Evolutionary conservation across 2,888 invertebrate species (phyloP).

Genomic region (Cantharis lateralis): DNA sequence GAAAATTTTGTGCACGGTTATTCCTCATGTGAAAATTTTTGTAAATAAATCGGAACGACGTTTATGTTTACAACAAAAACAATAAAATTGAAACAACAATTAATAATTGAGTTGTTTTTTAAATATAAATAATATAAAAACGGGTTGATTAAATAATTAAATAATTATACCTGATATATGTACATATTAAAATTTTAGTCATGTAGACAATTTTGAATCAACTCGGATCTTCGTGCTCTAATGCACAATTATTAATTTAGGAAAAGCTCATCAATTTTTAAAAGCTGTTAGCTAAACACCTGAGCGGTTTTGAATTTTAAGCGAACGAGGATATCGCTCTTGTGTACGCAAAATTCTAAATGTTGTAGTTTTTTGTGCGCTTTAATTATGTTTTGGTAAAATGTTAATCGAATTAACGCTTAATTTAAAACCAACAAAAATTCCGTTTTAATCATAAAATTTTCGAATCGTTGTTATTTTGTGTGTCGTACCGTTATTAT

Average conservation of each 20-base stretch:
- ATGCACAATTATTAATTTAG: constrained; percentile 4
- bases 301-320: neutral
- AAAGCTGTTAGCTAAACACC: neutral
- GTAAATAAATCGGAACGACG: too few relatives aligned
- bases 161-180: neutral
- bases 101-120: neutral
- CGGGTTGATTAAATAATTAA: neutral
- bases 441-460: neutral
- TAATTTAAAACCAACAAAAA: neutral
- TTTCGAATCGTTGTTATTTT: neutral
- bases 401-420: neutral
- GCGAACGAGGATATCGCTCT: neutral
- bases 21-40: too few relatives aligned
- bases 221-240: constrained; percentile 4
- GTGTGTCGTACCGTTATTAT: neutral
- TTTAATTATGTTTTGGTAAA: neutral
- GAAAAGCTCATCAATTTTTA: constrained; percentile 4
- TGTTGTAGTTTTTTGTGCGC: neutral
- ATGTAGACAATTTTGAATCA: constrained; percentile 1
- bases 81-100: too few relatives aligned
- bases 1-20: too few relatives aligned
- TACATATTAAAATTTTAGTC: neutral
- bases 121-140: neutral
- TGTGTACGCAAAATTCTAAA: neutral
- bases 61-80: too few relatives aligned